These are phyloP conservation scores for Geodia barretti DNA, from an alignment of 37 sponge, comb jelly and placozoan genomes.

Conservation along the genomic window DNA sequence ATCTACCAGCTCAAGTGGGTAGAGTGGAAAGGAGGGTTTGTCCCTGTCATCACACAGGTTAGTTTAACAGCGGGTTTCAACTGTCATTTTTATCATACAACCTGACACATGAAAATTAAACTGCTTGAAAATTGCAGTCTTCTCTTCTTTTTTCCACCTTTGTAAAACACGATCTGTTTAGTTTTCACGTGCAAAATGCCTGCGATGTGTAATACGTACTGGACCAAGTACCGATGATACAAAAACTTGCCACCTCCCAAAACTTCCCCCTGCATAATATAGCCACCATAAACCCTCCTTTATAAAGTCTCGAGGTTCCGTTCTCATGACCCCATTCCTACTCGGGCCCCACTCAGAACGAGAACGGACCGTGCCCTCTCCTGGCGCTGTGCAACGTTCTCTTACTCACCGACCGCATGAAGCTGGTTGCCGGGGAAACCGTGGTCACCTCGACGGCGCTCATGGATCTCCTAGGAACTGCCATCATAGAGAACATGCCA, in stretches of 20 bases:
- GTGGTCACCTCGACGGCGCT: conserved; percentile 63
- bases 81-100: too few species aligned
- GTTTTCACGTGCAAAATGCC: too few species aligned
- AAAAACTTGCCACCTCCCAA: too few species aligned
- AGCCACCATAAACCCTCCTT: background rate
- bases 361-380: conserved; percentile 91
- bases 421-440: conserved; percentile 40
- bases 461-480: conserved; percentile 50
- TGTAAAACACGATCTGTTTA: too few species aligned
- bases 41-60: conserved; percentile 59
- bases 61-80: too few species aligned
- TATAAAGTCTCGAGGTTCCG: too few species aligned
- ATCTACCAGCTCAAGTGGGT: conserved; percentile 69
- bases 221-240: too few species aligned
- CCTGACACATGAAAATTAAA: too few species aligned
- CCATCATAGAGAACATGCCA: conserved; percentile 44
- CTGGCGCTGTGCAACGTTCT: conserved; percentile 83
- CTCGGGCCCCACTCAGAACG: conserved; percentile 62
- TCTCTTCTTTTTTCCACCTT: too few species aligned
- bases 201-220: too few species aligned
- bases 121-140: too few species aligned
- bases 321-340: background rate
- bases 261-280: too few species aligned
- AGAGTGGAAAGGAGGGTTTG: conserved; percentile 50
- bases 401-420: conserved; percentile 39